Base-by-base conservation (phyloP, 35 echinoderm and acorn worm species). In the Diadema setosum region DNA sequence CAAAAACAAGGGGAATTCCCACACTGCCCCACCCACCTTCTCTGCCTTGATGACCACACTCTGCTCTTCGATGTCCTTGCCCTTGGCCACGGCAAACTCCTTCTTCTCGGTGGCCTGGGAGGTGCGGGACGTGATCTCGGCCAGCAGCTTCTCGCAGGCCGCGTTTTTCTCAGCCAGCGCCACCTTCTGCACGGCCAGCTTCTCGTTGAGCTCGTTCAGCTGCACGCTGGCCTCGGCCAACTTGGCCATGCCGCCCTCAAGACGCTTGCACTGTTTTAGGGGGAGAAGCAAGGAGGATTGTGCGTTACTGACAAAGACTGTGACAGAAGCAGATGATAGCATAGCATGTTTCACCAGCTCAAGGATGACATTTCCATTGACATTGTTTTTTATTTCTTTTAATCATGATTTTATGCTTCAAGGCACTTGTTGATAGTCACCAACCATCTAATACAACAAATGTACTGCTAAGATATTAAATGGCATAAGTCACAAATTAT, bases 241-340 rank as follows among this genome's bases (percentile, higher is more conserved):
- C 59, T 99, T 99, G 36, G 92, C 75, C 96, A 99, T 99, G 75
- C 96, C 96, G 45, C 96, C 92, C 84, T 94, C 93, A 46, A 98
- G 89, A 94, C 96, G 96, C 75, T 94, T 92, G 60, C 96, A 95
- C 96, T 94, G 84, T n/a, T n/a, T n/a, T n/a, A n/a, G n/a, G 5
- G 50, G 46, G 20, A 46, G 24, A 84, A 70, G 7, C 5, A 21
- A 27, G 63, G 29, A n/a, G n/a, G n/a, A n/a, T n/a, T n/a, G n/a
- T n/a, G n/a, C n/a, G n/a, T n/a, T n/a, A n/a, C n/a, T n/a, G n/a
- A 15, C 37, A 29, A 67, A 5, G 27, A 34, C 36, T 24, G 36
- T 3, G 61, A 12, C 1, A 26, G 0, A 14, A 14, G 17, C 36
- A 12, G 7, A 65, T 65, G 27, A 24, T 32, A 20, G 15, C 58